Evolutionary conservation across 1,140 invertebrate genomes (phyloP).

Genomic region (Diorhabda carinulata): DNA sequence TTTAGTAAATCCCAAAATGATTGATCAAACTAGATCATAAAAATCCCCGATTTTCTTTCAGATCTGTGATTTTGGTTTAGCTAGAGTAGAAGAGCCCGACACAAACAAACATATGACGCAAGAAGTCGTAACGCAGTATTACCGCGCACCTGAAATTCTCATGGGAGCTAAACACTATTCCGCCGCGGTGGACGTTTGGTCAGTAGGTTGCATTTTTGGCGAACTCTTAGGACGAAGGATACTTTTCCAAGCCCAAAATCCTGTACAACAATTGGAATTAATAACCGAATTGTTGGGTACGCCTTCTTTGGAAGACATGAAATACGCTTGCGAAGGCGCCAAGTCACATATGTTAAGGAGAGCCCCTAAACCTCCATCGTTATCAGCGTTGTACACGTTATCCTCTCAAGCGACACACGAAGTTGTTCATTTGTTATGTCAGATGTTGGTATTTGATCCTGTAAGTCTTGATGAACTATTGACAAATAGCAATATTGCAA

Average conservation of each 20-base stretch:
- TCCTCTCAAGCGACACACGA: conserved; percentile 92
- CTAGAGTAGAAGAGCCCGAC: conserved; percentile 89
- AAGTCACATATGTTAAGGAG: conserved; percentile 87
- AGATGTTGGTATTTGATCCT: conserved; percentile 98
- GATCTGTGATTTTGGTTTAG: conserved; percentile 95
- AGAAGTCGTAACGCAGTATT: conserved; percentile 98
- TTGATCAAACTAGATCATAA: not conserved
- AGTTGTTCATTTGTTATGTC: conserved; percentile 94
- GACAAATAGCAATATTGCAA: not conserved
- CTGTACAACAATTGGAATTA: conserved; percentile 74
- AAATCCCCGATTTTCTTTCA: conserved; percentile 43
- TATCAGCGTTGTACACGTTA: conserved; percentile 87
- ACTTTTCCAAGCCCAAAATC: conserved; percentile 78
- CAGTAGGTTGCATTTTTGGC: conserved; percentile 98
- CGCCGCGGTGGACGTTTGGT: conserved; percentile 96
- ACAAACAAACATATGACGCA: conserved; percentile 94
- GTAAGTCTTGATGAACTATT: conserved; percentile 57
- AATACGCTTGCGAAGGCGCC: conserved; percentile 92
- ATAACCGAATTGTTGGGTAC: conserved; percentile 97
- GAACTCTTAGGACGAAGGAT: conserved; percentile 92
- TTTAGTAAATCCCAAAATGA: no score
- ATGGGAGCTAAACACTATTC: conserved; percentile 98
- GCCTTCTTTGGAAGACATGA: conserved; percentile 93
- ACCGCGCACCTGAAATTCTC: conserved; percentile 95
- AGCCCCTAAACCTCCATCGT: conserved; percentile 81